These are phyloP conservation scores for Paramormyrops kingsleyae DNA, from an alignment of 2,113 vertebrate species.

Conservation along the genomic window DNA sequence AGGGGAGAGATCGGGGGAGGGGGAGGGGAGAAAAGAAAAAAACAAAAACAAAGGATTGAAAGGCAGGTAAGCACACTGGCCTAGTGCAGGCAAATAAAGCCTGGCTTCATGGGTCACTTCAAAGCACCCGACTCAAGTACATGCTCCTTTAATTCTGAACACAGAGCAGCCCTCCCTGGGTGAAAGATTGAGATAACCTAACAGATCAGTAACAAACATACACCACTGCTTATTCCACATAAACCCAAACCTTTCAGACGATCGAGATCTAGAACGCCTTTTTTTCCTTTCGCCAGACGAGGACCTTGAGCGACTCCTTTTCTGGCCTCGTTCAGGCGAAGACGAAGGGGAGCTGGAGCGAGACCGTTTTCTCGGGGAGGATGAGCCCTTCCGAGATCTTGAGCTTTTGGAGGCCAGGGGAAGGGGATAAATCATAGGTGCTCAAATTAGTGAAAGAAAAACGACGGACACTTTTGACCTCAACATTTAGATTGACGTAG, in stretches of 20 bases:
- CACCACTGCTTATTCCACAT: constrained; percentile 92
- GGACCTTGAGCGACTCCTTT: constrained; percentile 93
- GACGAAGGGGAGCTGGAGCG: constrained; percentile 82
- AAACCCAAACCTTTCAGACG: constrained; percentile 99
- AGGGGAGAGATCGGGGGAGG: background rate
- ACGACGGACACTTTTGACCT: background rate
- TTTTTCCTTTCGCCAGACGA: constrained; percentile 94
- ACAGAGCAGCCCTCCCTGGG: background rate
- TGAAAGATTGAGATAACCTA: background rate
- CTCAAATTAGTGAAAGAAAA: constrained; percentile 48
- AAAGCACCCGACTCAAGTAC: background rate
- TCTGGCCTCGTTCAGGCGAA: constrained; percentile 86
- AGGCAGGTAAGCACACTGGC: background rate
- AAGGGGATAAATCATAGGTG: constrained; percentile 78
- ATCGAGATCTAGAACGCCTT: constrained; percentile 94
- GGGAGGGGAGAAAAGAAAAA: constrained; percentile 21
- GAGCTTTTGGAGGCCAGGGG: constrained; percentile 86
- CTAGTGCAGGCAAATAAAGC: background rate
- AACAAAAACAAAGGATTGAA: constrained; percentile 52
- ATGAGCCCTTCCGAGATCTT: constrained; percentile 92
- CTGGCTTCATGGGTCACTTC: background rate
- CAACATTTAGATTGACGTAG: background rate
- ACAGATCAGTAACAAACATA: constrained; percentile 30
- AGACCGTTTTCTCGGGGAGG: constrained; percentile 86
- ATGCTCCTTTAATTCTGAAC: constrained; percentile 13